Conservation (phyloP, 2,113 vertebrate genomes). For the Sterna hirundo region DNA sequence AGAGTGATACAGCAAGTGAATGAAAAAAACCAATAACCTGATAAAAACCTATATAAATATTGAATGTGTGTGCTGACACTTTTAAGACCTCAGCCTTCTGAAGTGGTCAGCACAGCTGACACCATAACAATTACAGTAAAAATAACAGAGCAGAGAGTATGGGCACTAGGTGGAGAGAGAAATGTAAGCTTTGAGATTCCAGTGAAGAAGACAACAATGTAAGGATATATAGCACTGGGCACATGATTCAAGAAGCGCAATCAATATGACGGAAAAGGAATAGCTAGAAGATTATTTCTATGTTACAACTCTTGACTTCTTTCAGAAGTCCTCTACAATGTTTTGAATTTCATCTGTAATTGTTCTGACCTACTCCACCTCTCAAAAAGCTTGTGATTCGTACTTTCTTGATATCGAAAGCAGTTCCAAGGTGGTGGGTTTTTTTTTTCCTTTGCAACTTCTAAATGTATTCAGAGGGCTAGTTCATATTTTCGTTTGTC, state of each 20-base stretch:
- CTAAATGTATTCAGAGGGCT: neutral
- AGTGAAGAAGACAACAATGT: neutral
- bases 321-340: neutral
- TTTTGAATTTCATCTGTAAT: constrained; percentile 14
- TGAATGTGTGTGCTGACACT: neutral
- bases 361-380: neutral
- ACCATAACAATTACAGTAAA: constrained; percentile 31
- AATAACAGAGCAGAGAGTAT: neutral
- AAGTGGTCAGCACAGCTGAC: constrained; percentile 17
- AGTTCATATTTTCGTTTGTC: neutral
- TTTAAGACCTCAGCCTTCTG: constrained; percentile 32
- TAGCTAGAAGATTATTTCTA: neutral
- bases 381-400: neutral
- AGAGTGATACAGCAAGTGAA: constrained; percentile 6
- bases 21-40: neutral
- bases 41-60: constrained; percentile 55
- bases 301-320: neutral
- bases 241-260: neutral
- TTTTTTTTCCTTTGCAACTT: neutral
- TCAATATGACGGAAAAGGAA: neutral
- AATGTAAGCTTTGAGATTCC: constrained; percentile 38
- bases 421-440: neutral
- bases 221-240: neutral
- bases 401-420: neutral
- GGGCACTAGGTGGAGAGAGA: neutral